Evolutionary conservation across 2,797 vertebrate genomes (phyloP), one percentile per base, ranked within the genome.

Genomic region (Notolabrus celidotus): DNA sequence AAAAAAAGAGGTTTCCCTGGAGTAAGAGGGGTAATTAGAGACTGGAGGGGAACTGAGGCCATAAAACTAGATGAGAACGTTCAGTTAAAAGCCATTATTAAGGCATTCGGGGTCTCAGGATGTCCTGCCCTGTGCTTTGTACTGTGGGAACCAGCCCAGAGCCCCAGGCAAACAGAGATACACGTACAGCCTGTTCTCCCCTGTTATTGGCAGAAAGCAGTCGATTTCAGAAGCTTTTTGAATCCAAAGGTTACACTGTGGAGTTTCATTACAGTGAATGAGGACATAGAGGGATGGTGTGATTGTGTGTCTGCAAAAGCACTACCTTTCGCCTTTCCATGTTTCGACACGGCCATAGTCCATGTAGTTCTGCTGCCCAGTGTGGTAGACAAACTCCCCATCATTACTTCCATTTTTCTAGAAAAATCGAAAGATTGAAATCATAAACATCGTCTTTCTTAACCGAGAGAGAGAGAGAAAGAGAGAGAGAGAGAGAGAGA

Each of bases 321-420:
- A 10, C 71, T 90, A 95, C 95, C 92, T 94, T 88, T 94, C 52
- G 43, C 92, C 93, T 66, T 88, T 89, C 93, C 93, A 95, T 7
- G 92, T 92, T 61, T 88, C 34, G 8, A 95, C 83, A 3, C 89
- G 93, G 20, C 92, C 93, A 29, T 94, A 95, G 66, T 95, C 92
- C 92, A 94, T 51, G 78, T 92, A 93, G 88, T 94, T 87, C 22
- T 93, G 14, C 55, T 86, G 59, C 62, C 95, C 95, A 0, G 94
- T 95, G 89, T 92, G 89, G 83, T 88, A 94, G 63, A 95, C 62
- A 71, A 95, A 94, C 71, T 94, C 92, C 10, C 93, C 94, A 2
- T 85, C 5, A 1, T 86, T 19, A 29, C 65, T 92, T 49, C 87
- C 93, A 56, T 95, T 95, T 93, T 93, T 94, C 94, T 95, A 71